Conservation (phyloP, 2,888 invertebrate species). For the Hirtodrosophila trivittata region DNA sequence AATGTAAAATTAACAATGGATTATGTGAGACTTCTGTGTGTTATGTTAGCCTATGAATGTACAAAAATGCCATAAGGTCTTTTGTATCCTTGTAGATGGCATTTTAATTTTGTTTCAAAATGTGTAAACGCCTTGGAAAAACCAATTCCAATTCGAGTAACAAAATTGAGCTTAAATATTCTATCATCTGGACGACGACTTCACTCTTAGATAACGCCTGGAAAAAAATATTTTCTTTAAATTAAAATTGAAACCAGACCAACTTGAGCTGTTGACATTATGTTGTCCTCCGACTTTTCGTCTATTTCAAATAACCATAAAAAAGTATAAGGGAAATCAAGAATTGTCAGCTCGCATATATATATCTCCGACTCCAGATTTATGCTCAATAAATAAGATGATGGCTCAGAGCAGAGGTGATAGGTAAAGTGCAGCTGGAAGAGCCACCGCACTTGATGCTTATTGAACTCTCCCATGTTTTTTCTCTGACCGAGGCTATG, state of each 20-base stretch:
- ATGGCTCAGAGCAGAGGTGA: background rate
- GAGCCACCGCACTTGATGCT: slow-evolving; percentile 10
- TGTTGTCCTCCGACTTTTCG: background rate
- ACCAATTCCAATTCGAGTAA: too few relatives aligned
- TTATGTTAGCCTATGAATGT: slow-evolving; percentile 7
- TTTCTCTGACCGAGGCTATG: slow-evolving; percentile 25
- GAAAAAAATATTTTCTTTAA: too few relatives aligned
- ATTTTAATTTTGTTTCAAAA: too few relatives aligned
- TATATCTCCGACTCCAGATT: background rate
- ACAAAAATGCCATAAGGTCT: slow-evolving; percentile 9
- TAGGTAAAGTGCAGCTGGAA: slow-evolving; percentile 14
- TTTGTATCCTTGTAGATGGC: background rate
- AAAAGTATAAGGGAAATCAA: slow-evolving; percentile 30
- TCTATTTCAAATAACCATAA: slow-evolving; percentile 31
- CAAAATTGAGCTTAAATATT: too few relatives aligned
- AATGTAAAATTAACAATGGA: slow-evolving; percentile 66
- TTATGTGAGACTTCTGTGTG: slow-evolving; percentile 31
- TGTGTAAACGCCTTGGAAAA: too few relatives aligned
- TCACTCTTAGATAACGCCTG: too few relatives aligned
- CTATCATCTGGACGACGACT: too few relatives aligned
- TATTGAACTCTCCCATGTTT: slow-evolving; percentile 23
- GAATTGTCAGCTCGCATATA: slow-evolving; percentile 2
- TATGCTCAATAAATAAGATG: slow-evolving; percentile 1
- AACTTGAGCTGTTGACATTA: background rate
- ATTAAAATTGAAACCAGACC: slow-evolving; percentile 4